A percentile compares a stretch with the other conserved stretches of the same genome.
Conservation (phyloP, 2,888 invertebrate species). For the Oeneis ivallda region DNA sequence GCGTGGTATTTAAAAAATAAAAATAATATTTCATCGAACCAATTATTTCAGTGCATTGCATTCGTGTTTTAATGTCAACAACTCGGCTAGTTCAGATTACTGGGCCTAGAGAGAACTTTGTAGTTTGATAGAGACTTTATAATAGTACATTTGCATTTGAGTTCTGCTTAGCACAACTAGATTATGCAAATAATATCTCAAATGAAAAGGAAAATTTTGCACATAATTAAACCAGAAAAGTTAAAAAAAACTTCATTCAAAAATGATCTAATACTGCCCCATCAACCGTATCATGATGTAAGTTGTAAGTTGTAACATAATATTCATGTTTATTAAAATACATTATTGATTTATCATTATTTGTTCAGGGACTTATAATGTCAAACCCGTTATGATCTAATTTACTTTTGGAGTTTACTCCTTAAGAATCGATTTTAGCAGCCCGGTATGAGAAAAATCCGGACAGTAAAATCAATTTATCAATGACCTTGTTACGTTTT, state of each 20-base stretch:
- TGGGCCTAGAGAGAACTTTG: neutral
- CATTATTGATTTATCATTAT: too few relatives aligned
- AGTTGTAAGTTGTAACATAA: conserved; percentile 39
- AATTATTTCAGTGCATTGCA: neutral
- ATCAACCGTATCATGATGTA: conserved; percentile 55
- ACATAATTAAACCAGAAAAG: neutral
- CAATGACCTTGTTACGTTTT: too few relatives aligned
- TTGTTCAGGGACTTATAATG: too few relatives aligned
- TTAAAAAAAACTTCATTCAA: conserved; percentile 26
- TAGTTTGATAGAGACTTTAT: neutral
- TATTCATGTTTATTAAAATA: neutral
- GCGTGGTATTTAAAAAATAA: neutral
- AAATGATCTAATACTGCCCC: conserved; percentile 46
- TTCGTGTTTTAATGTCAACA: conserved; percentile 1
- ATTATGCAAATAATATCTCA: neutral
- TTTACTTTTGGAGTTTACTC: too few relatives aligned
- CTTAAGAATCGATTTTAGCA: too few relatives aligned
- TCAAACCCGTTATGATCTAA: too few relatives aligned
- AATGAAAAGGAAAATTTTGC: neutral
- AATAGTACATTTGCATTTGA: too few relatives aligned
- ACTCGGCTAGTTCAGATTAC: neutral
- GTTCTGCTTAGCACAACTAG: too few relatives aligned
- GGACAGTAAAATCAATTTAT: too few relatives aligned
- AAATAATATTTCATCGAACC: conserved; percentile 4
- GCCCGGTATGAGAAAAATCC: too few relatives aligned